Evolutionary conservation across 2,113 vertebrate species (phyloP).

Genomic region (Mesembrinibis cayennensis): DNA sequence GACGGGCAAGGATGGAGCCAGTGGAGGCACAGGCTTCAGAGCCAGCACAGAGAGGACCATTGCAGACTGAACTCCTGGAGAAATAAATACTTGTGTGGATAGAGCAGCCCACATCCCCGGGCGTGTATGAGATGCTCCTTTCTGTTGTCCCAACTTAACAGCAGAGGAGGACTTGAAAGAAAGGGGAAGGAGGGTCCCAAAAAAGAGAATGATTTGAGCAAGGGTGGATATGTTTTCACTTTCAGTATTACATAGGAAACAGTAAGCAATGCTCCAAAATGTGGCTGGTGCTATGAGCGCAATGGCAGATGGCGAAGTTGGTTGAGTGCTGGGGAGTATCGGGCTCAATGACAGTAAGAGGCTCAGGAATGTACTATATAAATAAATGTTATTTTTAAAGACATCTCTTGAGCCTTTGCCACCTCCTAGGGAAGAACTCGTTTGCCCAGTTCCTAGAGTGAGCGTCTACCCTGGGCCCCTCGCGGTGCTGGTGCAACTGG

Average conservation of each 20-base stretch:
- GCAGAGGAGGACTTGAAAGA: not conserved
- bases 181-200: not conserved
- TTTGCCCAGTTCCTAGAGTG: not conserved
- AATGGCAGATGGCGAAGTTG: not conserved
- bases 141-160: not conserved
- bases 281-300: not conserved
- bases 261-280: not conserved
- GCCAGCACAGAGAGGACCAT: not conserved
- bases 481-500: not conserved
- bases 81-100: rapidly evolving
- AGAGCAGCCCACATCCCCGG: rapidly evolving
- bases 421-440: not conserved
- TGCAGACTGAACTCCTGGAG: not conserved
- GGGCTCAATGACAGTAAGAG: not conserved
- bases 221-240: not conserved
- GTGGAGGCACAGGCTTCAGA: not conserved
- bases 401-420: not conserved
- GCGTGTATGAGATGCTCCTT: not conserved
- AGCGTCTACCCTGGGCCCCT: not conserved
- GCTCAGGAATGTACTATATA: not conserved
- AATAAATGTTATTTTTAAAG: not conserved
- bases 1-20: not conserved
- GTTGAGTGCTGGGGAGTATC: not conserved
- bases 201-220: not conserved
- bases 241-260: not conserved